Conservation (phyloP, 2,888 invertebrate genomes). For the Chironomus riparius region DNA sequence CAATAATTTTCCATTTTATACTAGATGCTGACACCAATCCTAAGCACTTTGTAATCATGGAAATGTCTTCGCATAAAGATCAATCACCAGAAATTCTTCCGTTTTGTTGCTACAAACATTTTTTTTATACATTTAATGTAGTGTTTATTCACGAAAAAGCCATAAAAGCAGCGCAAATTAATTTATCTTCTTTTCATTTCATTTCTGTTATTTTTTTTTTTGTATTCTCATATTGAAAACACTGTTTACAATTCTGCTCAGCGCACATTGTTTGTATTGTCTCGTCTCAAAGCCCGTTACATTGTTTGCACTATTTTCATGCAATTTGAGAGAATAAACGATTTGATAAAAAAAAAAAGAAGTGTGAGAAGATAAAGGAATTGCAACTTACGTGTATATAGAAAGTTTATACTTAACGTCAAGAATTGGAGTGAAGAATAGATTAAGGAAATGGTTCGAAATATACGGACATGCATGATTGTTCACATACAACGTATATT, state of each 20-base stretch:
- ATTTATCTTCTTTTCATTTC: neutral
- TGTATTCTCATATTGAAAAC: neutral
- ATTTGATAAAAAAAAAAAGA: too few relatives aligned
- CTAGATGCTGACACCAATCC: neutral
- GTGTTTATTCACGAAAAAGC: slow-evolving; percentile 14
- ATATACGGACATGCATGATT: too few relatives aligned
- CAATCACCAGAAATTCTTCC: slow-evolving; percentile 7
- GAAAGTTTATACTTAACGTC: too few relatives aligned
- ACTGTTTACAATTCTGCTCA: neutral
- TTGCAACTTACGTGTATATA: neutral
- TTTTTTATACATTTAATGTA: neutral
- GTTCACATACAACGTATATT: neutral
- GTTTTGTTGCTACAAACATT: neutral
- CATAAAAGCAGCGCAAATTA: slow-evolving; percentile 18
- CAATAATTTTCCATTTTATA: neutral
- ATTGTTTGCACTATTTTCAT: neutral
- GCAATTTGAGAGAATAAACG: neutral
- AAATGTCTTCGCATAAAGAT: slow-evolving; percentile 4
- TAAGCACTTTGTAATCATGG: neutral
- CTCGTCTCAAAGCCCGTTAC: neutral
- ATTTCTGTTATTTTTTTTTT: neutral
- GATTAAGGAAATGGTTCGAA: too few relatives aligned
- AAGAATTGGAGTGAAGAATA: too few relatives aligned
- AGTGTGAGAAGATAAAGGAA: neutral
- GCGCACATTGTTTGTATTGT: neutral